phyloP scores from a whole-genome alignment of 1,140 invertebrate species.

The Tyrophagus putrescentiae region DNA sequence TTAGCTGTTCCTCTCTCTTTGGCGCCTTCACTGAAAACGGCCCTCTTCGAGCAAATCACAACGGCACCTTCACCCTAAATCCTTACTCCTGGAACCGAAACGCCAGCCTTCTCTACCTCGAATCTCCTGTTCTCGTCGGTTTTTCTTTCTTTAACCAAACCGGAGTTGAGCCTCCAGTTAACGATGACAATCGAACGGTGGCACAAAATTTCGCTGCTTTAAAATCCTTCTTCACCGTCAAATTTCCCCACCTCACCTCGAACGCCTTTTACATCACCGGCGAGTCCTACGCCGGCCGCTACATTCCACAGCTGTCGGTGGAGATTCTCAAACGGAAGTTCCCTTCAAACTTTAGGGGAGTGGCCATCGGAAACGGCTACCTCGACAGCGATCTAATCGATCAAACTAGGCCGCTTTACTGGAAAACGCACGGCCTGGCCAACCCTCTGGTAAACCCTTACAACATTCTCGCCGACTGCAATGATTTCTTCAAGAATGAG shows the following conservation, averaged over 20 bases:
- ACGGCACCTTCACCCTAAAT: conserved; percentile 34
- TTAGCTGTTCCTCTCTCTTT: conserved; percentile 39
- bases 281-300: conserved; percentile 38
- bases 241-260: conserved; percentile 37
- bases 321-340: conserved; percentile 29
- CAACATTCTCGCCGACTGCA: too few relatives aligned
- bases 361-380: conserved; percentile 41
- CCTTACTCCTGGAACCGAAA: conserved; percentile 42
- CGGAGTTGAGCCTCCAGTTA: conserved; percentile 36
- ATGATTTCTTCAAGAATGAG: too few relatives aligned
- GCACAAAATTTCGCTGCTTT: conserved; percentile 37
- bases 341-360: conserved; percentile 36
- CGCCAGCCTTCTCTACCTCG: conserved; percentile 54
- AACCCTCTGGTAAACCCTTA: too few relatives aligned
- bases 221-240: conserved; percentile 36
- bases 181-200: conserved; percentile 36
- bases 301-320: conserved; percentile 39
- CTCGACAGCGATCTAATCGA: too few relatives aligned
- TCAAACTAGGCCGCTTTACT: too few relatives aligned
- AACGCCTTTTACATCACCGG: conserved; percentile 37
- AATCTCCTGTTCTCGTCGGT: conserved; percentile 43
- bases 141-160: conserved; percentile 42
- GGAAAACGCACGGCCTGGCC: too few relatives aligned
- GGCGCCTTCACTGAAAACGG: conserved; percentile 41
- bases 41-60: conserved; percentile 35